Evolutionary conservation across 2,797 vertebrate species (phyloP).

Genomic region (Paedocypris micromegethes): DNA sequence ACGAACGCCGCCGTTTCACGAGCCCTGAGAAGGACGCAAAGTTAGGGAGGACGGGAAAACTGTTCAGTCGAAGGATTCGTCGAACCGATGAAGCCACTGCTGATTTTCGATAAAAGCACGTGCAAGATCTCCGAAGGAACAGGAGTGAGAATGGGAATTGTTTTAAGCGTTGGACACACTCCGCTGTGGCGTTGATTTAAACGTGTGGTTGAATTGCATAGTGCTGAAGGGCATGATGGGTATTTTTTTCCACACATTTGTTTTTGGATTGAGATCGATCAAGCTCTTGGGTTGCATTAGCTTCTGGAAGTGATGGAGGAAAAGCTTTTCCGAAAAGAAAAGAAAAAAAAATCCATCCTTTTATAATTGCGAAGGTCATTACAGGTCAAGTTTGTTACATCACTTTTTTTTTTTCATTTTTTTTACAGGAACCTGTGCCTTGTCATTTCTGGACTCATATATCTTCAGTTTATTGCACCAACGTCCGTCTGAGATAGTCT

Average conservation of each 20-base stretch:
- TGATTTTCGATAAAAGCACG: conserved; percentile 28
- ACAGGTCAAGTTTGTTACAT: too few relatives aligned
- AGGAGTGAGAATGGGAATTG: conserved; percentile 19
- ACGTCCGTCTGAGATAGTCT: conserved; percentile 27
- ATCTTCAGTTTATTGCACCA: conserved; percentile 31
- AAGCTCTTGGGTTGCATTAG: not conserved
- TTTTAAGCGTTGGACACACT: conserved; percentile 25
- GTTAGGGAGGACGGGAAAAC: conserved; percentile 23
- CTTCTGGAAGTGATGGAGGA: too few relatives aligned
- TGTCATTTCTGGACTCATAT: conserved; percentile 6
- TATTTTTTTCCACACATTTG: conserved; percentile 32
- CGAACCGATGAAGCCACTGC: conserved; percentile 12
- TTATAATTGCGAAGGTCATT: too few relatives aligned
- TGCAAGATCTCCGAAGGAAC: conserved; percentile 29
- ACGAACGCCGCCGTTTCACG: conserved; percentile 25
- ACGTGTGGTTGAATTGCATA: conserved; percentile 47
- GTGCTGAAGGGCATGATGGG: conserved; percentile 42
- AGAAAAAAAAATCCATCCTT: too few relatives aligned
- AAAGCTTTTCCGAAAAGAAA: too few relatives aligned
- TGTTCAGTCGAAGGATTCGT: not conserved
- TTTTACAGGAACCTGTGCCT: conserved; percentile 29
- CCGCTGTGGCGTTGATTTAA: conserved; percentile 19
- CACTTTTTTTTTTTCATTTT: too few relatives aligned
- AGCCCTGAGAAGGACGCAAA: conserved; percentile 27
- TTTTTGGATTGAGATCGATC: conserved; percentile 25